Conservation (phyloP, 2,888 invertebrate genomes). For the Cetonia aurata region DNA sequence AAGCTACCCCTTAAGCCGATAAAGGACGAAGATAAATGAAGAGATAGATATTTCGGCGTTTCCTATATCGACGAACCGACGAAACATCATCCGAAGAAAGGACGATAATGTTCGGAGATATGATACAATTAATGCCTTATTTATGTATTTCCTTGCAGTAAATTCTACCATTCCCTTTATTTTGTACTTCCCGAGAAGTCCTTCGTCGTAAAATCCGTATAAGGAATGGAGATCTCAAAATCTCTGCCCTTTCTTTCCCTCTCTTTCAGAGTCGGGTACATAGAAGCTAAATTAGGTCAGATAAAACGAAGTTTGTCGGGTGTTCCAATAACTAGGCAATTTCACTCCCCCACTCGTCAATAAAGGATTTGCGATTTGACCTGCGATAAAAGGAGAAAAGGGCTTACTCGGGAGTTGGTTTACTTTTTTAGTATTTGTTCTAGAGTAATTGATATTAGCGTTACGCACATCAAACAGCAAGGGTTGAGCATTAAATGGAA, state of each 20-base stretch:
- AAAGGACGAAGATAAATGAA: slow-evolving; percentile 10
- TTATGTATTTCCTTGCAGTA: slow-evolving; percentile 18
- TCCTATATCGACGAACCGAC: slow-evolving; percentile 1
- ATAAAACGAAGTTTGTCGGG: too few relatives aligned
- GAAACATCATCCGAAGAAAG: slow-evolving; percentile 1
- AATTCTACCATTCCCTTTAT: slow-evolving; percentile 14
- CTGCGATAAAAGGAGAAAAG: too few relatives aligned
- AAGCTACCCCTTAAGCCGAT: not conserved
- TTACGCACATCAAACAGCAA: too few relatives aligned
- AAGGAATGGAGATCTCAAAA: not conserved
- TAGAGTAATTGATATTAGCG: too few relatives aligned
- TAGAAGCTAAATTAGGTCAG: slow-evolving; percentile 1
- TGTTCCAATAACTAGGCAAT: too few relatives aligned
- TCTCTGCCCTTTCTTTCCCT: not conserved
- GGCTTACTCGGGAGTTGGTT: too few relatives aligned
- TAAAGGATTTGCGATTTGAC: too few relatives aligned
- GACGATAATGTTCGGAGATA: slow-evolving; percentile 19
- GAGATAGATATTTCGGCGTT: slow-evolving; percentile 17
- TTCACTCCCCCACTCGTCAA: too few relatives aligned
- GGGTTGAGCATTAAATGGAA: too few relatives aligned
- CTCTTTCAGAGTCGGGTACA: too few relatives aligned
- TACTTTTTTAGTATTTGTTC: too few relatives aligned
- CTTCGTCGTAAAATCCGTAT: slow-evolving; percentile 11
- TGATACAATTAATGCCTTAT: slow-evolving; percentile 23
- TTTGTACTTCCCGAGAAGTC: slow-evolving; percentile 18